phyloP scores from a whole-genome alignment of 2,797 vertebrate species.

The Synaphobranchus kaupii region DNA sequence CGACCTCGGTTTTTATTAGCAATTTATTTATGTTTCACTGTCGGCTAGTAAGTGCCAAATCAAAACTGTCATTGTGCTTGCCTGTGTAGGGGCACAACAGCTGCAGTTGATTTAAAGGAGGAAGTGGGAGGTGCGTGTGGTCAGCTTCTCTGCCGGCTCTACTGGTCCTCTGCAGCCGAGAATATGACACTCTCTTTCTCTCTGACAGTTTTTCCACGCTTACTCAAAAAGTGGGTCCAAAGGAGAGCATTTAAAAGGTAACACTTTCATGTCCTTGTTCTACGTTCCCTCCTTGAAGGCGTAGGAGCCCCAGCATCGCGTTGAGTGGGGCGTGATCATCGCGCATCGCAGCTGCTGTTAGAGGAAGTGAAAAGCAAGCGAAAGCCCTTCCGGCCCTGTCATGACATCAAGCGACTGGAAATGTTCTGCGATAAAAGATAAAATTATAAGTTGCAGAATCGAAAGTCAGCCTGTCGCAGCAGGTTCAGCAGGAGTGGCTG shows the following conservation, averaged over 20 bases:
- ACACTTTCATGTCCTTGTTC: slow-evolving; percentile 21
- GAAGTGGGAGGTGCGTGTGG: slow-evolving; percentile 44
- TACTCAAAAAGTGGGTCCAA: slow-evolving; percentile 70
- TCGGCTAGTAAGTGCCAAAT: slow-evolving; percentile 28
- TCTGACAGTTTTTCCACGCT: slow-evolving; percentile 85
- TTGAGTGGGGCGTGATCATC: not conserved
- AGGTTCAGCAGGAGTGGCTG: not conserved
- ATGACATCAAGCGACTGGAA: not conserved
- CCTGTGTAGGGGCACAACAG: slow-evolving; percentile 58
- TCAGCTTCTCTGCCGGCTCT: slow-evolving; percentile 29
- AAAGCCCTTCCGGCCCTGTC: not conserved
- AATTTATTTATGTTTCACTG: slow-evolving; percentile 18
- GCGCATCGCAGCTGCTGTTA: not conserved
- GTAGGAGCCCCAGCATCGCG: not conserved
- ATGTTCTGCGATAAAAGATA: not conserved
- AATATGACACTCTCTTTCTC: slow-evolving; percentile 32
- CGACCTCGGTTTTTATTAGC: not conserved
- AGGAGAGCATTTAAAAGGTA: slow-evolving; percentile 75
- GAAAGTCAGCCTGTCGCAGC: not conserved
- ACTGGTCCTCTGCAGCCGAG: not conserved
- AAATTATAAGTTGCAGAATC: not conserved
- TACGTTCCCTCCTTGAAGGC: not conserved
- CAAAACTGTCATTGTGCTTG: slow-evolving; percentile 59
- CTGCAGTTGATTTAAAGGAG: slow-evolving; percentile 62
- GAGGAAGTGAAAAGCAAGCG: not conserved